Evolutionary conservation across 2,888 invertebrate species (phyloP).

Genomic region (Cheilosia impressa): DNA sequence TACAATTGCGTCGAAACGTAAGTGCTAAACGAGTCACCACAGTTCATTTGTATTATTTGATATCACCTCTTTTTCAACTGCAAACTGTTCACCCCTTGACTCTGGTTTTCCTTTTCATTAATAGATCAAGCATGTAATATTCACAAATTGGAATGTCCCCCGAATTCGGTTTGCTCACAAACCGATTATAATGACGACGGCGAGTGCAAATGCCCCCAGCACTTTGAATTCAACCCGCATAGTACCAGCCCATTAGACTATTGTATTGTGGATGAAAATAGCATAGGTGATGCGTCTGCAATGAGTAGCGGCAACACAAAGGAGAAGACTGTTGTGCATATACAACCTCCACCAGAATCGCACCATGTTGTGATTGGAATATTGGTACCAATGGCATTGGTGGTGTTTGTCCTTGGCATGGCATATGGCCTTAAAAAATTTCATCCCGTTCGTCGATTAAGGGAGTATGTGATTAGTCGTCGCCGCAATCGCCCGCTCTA

Average conservation of each 20-base stretch:
- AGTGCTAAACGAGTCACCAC: slow-evolving; percentile 32
- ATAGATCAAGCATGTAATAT: slow-evolving; percentile 64
- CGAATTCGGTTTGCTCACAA: slow-evolving; percentile 61
- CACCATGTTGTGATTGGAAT: slow-evolving; percentile 78
- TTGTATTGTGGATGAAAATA: slow-evolving; percentile 61
- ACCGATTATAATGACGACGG: slow-evolving; percentile 37
- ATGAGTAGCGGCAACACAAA: slow-evolving; percentile 32
- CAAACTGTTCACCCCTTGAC: slow-evolving; percentile 14
- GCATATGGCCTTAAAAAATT: slow-evolving; percentile 76
- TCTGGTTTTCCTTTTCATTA: slow-evolving; percentile 4
- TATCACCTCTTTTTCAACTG: slow-evolving; percentile 13
- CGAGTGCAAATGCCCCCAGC: slow-evolving; percentile 61
- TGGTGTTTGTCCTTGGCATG: slow-evolving; percentile 75
- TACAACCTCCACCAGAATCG: slow-evolving; percentile 65
- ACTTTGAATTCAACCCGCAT: slow-evolving; percentile 62
- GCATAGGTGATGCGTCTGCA: slow-evolving; percentile 55
- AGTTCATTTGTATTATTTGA: too few species aligned
- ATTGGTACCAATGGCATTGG: slow-evolving; percentile 77
- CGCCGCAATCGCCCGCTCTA: slow-evolving; percentile 77
- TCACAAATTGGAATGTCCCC: slow-evolving; percentile 65
- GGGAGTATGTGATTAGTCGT: slow-evolving; percentile 75
- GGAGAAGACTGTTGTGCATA: slow-evolving; percentile 67
- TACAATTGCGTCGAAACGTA: slow-evolving; percentile 65
- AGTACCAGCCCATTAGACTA: slow-evolving; percentile 54
- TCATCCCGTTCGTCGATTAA: slow-evolving; percentile 75